Percentiles rank a stretch among this genome's conserved stretches.
phyloP scores from a whole-genome alignment of 2,797 vertebrate species.

The Arnoldichthys spilopterus region DNA sequence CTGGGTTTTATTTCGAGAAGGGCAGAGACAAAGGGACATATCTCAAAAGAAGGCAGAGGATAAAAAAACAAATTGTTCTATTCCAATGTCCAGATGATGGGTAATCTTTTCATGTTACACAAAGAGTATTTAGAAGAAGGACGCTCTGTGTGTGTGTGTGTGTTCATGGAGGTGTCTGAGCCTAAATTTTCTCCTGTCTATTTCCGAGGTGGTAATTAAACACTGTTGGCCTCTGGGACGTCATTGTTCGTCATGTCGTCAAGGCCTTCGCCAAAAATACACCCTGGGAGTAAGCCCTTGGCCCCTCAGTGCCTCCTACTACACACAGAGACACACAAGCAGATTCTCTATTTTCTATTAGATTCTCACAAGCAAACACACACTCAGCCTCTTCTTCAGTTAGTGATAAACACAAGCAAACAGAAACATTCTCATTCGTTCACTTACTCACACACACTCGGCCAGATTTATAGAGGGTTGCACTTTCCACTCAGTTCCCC shows the following conservation, averaged over 20 bases:
- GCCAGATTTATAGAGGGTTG: constrained; percentile 51
- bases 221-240: constrained; percentile 39
- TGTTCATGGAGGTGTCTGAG: constrained; percentile 8
- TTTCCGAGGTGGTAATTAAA: constrained; percentile 54
- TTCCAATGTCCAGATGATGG: background rate
- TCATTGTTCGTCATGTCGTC: constrained; percentile 45
- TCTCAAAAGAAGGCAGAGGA: background rate
- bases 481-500: constrained; percentile 44
- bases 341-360: background rate
- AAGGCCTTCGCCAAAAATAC: constrained; percentile 39
- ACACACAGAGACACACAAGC: constrained; percentile 18
- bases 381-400: background rate
- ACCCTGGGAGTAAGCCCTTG: constrained; percentile 28
- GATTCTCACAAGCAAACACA: too few relatives aligned
- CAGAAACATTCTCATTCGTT: background rate
- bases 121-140: constrained; percentile 16
- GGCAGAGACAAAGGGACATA: background rate
- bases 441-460: background rate
- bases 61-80: constrained; percentile 10
- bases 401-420: background rate
- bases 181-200: constrained; percentile 37
- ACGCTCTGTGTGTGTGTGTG: constrained; percentile 18
- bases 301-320: constrained; percentile 23
- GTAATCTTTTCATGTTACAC: background rate
- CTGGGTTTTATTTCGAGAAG: background rate